Evolutionary conservation across 2,113 vertebrate genomes (phyloP), one percentile per base, ranked within the genome.

Genomic region (Alces alces): DNA sequence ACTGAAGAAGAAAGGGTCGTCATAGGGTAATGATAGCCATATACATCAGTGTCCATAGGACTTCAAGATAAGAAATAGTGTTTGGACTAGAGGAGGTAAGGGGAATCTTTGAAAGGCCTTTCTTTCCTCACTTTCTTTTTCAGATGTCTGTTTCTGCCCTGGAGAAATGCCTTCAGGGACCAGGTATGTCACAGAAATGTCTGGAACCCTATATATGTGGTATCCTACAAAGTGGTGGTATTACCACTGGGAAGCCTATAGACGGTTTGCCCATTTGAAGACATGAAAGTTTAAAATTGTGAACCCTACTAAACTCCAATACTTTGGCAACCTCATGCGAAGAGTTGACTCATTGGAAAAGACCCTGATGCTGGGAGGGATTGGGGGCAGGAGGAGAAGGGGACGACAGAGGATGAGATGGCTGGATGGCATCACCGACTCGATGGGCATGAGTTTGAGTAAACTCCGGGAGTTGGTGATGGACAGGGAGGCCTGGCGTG

Each of bases 191-290:
- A 47, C 80, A 70, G 19, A 79, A 86, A 84, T 58, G 16, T 54
- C 86, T 64, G 2, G 7, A 57, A 33, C n/a, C 4, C 11, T 14
- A 33, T 21, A 0, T 23, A 1, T 17, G 16, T 30, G 16, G 8
- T 61, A 57, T 21, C 30, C 36, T 58, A n/a, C 28, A 47, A 39
- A n/a, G 3, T 58, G 17, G 27, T 25, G 52, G 7, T 23, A 25
- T 47, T 86, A 73, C 33, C 50, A 9, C 14, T 58, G 21, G 23
- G 36, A 21, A 89, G 82, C n/a, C 36, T 28, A 7, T 10, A 45
- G 55, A 64, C 2, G 7, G 17, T 91, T 86, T 79, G 13, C 14
- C 39, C 47, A 66, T 50, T 36, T 78, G n/a, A 88, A 95, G 55
- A 1, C 30, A 78, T 10, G 21, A 25, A 70, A 52, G 30, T 47